Evolutionary conservation across 2,113 vertebrate genomes (phyloP).

Genomic region (Corythaeola cristata): DNA sequence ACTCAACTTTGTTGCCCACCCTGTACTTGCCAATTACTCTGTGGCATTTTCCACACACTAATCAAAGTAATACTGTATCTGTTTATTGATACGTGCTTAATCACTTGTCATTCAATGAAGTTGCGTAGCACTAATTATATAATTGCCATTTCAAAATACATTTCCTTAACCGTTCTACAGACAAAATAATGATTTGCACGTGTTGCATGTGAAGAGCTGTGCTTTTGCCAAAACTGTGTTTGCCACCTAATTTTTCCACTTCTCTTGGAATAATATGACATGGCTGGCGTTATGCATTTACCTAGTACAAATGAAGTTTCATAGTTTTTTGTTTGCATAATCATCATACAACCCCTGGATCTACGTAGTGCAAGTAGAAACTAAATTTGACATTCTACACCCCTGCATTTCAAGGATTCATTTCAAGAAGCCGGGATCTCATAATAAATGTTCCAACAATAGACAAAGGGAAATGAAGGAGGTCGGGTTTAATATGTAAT

Average conservation of each 20-base stretch:
- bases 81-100: background rate
- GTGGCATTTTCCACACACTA: background rate
- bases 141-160: conserved; percentile 41
- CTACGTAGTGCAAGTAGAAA: background rate
- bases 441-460: background rate
- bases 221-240: conserved; percentile 31
- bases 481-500: background rate
- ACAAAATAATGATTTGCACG: conserved; percentile 49
- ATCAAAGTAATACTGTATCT: background rate
- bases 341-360: background rate
- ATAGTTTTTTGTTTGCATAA: background rate
- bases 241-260: conserved; percentile 34
- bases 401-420: background rate
- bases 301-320: background rate
- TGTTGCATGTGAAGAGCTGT: conserved; percentile 18
- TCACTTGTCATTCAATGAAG: conserved; percentile 12
- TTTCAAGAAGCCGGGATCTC: background rate
- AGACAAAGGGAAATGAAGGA: background rate
- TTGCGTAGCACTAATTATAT: conserved; percentile 44
- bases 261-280: background rate
- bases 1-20: background rate
- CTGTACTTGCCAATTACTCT: background rate
- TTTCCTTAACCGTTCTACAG: conserved; percentile 19
- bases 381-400: background rate
- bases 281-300: background rate